Evolutionary conservation across 2,797 vertebrate species (phyloP).

Genomic region (Onychomys arenicola): DNA sequence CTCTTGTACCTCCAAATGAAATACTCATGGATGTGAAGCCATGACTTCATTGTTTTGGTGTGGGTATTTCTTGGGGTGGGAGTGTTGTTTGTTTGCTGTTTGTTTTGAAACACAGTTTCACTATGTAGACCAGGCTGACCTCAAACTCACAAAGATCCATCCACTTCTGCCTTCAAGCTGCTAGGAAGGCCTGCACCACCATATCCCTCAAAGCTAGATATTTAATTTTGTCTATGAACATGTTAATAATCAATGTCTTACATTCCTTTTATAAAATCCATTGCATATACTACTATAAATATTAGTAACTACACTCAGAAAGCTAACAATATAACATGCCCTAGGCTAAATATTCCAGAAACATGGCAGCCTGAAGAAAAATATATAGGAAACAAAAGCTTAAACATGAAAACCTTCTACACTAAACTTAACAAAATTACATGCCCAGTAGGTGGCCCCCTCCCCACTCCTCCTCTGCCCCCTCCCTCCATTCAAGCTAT

Average conservation of each 20-base stretch:
- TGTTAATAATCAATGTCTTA: neutral
- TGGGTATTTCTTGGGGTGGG: neutral
- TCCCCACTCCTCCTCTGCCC: neutral
- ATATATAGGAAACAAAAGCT: neutral
- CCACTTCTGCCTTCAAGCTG: neutral
- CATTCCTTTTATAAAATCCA: neutral
- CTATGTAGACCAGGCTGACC: neutral
- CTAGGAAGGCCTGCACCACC: neutral
- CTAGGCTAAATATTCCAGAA: neutral
- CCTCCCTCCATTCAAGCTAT: neutral
- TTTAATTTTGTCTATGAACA: conserved; percentile 38
- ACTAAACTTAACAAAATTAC: neutral
- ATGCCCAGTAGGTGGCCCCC: neutral
- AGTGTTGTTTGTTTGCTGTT: neutral
- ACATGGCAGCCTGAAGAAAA: neutral
- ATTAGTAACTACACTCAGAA: neutral
- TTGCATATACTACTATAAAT: neutral
- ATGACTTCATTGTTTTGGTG: neutral
- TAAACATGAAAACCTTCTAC: neutral
- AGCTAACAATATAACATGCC: neutral
- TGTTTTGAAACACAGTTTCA: neutral
- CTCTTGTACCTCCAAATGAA: conserved; percentile 32
- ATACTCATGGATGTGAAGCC: neutral
- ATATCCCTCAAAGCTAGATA: no score
- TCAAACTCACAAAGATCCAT: neutral